Evolutionary conservation across 2,113 vertebrate genomes (phyloP).

Genomic region (Solenodon paradoxus): DNA sequence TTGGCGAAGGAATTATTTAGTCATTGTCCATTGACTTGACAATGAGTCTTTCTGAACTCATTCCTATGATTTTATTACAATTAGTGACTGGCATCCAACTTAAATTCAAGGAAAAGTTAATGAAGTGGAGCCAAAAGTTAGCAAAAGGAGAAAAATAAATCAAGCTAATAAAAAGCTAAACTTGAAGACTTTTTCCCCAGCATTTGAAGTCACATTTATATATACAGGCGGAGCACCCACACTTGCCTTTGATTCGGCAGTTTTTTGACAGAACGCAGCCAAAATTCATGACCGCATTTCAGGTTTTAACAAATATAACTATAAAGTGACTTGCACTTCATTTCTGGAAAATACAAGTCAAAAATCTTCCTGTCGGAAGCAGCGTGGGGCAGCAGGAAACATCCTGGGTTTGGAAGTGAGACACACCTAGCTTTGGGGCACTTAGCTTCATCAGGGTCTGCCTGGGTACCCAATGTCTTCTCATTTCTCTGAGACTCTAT

Average conservation of each 20-base stretch:
- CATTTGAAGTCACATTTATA: constrained; percentile 39
- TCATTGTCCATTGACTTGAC: background rate
- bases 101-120: constrained; percentile 45
- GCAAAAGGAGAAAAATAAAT: background rate
- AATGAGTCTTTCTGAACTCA: background rate
- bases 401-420: background rate
- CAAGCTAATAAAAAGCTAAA: background rate
- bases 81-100: background rate
- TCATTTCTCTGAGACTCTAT: background rate
- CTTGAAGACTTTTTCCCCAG: background rate
- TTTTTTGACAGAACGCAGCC: background rate
- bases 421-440: background rate
- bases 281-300: background rate
- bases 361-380: background rate
- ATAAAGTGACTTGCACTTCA: background rate
- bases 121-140: constrained; percentile 47
- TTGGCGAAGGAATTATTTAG: background rate
- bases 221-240: background rate
- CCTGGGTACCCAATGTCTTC: background rate
- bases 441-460: background rate
- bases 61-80: constrained; percentile 28
- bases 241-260: background rate
- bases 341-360: background rate
- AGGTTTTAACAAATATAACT: background rate
- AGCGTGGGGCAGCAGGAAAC: background rate